Evolutionary conservation across 2,888 invertebrate species (phyloP).

Genomic region (Ectobius pallidus): DNA sequence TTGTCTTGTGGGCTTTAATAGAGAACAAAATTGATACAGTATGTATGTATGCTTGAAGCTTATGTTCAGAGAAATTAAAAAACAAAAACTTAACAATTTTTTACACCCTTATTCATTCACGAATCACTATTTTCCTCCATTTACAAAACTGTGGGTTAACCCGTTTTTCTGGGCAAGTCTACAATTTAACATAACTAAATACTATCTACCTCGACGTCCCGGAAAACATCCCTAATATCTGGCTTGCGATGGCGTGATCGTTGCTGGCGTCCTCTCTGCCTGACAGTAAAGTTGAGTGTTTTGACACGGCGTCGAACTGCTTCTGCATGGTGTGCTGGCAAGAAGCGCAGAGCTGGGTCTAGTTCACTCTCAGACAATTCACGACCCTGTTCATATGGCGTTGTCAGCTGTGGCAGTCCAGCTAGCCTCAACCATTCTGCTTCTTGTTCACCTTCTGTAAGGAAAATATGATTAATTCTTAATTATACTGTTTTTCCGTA

Average conservation of each 20-base stretch:
- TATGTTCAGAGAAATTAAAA: no score
- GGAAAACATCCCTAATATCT: conserved; percentile 83
- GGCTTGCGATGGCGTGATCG: conserved; percentile 63
- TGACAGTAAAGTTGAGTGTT: conserved; percentile 77
- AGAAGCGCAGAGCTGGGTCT: conserved; percentile 63
- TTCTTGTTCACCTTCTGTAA: conserved; percentile 76
- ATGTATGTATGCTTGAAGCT: no score
- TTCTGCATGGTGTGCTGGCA: conserved; percentile 70
- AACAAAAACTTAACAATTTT: no score
- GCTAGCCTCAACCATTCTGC: conserved; percentile 77
- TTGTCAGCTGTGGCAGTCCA: conserved; percentile 72
- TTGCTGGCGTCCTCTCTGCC: conserved; percentile 65
- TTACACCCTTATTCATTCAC: no score
- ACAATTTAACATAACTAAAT: no score
- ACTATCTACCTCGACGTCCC: conserved; percentile 74
- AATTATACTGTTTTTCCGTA: no score
- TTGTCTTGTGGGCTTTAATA: no score
- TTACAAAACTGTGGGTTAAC: no score
- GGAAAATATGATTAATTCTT: conserved; percentile 46
- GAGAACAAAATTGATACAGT: no score
- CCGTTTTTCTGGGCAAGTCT: no score
- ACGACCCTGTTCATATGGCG: conserved; percentile 71
- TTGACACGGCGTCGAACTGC: conserved; percentile 76
- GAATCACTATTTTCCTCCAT: no score
- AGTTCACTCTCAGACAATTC: conserved; percentile 70